Percentiles rank a stretch among this genome's conserved stretches.
Evolutionary conservation across 2,113 vertebrate genomes (phyloP).

Genomic region (Urocitellus parryii): DNA sequence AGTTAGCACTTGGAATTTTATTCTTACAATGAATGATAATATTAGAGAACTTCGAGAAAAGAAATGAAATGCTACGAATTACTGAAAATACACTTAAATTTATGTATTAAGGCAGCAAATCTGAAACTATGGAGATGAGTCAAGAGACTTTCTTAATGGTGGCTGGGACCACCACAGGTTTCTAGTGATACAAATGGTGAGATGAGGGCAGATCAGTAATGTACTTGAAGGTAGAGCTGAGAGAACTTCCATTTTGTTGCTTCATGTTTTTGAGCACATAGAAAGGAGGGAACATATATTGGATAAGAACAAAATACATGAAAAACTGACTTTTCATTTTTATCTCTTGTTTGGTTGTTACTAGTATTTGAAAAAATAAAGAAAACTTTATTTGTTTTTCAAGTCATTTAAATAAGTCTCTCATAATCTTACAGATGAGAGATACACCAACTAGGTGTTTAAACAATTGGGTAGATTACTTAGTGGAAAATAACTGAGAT

Average conservation of each 20-base stretch:
- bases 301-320: background rate
- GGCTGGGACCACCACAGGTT: background rate
- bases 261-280: background rate
- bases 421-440: background rate
- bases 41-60: background rate
- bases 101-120: background rate
- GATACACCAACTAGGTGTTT: background rate
- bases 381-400: background rate
- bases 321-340: background rate
- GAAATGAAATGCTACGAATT: background rate
- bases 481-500: background rate
- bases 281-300: background rate
- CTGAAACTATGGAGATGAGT: background rate
- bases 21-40: background rate
- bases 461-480: background rate
- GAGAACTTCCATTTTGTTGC: background rate
- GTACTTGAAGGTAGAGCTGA: background rate
- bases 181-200: background rate
- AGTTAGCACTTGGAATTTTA: background rate
- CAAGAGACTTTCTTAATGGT: background rate
- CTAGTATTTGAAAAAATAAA: background rate
- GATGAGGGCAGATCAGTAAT: background rate
- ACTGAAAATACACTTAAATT: background rate
- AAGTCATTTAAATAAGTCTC: background rate
- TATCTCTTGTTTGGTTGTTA: background rate